These are phyloP conservation scores for Micronycteris hirsuta DNA, from an alignment of 2,113 vertebrate species.

Conservation along the genomic window DNA sequence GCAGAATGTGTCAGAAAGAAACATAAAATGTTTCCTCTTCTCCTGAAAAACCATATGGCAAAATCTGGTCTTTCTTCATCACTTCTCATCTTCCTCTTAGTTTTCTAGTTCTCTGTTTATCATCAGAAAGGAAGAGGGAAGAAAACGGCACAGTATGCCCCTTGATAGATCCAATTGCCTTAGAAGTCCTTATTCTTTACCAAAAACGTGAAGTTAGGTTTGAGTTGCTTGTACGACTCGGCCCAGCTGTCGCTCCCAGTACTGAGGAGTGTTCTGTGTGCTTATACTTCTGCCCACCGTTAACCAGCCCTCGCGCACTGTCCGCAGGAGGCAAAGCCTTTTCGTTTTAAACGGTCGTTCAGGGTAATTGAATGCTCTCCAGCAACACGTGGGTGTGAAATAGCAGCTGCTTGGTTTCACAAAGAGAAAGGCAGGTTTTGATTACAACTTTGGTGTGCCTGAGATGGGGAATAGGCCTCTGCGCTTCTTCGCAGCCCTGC, in stretches of 20 bases:
- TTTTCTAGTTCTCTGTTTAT: constrained; percentile 32
- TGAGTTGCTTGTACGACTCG: not conserved
- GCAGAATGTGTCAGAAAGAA: constrained; percentile 20
- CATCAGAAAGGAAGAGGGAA: not conserved
- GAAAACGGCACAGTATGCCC: not conserved
- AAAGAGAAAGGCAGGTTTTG: constrained; percentile 51
- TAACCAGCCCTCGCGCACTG: constrained; percentile 17
- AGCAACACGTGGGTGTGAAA: constrained; percentile 67
- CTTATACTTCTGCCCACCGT: not conserved
- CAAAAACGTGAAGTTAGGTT: not conserved
- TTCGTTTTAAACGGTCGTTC: constrained; percentile 51
- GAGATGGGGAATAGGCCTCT: not conserved
- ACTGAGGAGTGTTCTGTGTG: not conserved
- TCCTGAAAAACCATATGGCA: constrained; percentile 59
- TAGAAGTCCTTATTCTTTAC: not conserved
- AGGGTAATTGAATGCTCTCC: constrained; percentile 63
- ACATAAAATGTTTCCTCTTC: constrained; percentile 6
- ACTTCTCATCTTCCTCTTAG: not conserved
- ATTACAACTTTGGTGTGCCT: constrained; percentile 50
- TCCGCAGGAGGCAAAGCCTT: constrained; percentile 58
- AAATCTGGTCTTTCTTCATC: constrained; percentile 40
- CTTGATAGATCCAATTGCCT: not conserved
- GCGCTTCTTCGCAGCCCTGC: not conserved
- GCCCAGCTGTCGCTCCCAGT: not conserved
- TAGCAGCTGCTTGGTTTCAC: constrained; percentile 53